phyloP scores from a whole-genome alignment of 2,888 invertebrate species.

The Trichacis sp. region DNA sequence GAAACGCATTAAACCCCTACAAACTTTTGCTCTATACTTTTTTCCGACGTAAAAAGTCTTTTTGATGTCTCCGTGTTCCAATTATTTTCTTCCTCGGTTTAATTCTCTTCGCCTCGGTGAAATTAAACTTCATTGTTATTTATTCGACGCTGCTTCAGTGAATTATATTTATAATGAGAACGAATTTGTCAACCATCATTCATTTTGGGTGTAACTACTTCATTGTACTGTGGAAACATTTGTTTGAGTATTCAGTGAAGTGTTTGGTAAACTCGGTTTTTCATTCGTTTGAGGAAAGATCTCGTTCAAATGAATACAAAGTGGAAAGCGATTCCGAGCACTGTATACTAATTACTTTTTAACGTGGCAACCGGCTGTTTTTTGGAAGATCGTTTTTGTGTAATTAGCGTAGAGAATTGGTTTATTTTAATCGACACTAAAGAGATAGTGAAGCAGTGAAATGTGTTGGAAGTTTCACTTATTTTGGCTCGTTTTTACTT shows the following conservation, averaged over 20 bases:
- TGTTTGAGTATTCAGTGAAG: background rate
- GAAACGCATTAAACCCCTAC: background rate
- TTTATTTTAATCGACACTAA: too few species aligned
- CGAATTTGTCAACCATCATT: background rate
- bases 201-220: background rate
- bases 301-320: background rate
- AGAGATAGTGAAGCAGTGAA: too few species aligned
- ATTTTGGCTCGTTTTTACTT: too few species aligned
- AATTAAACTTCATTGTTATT: background rate
- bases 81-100: background rate
- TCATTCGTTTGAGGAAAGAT: background rate
- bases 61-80: constrained; percentile 1
- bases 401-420: too few species aligned
- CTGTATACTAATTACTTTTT: background rate
- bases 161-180: background rate
- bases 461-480: too few species aligned
- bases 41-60: background rate
- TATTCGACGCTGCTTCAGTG: background rate
- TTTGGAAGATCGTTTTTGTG: too few species aligned
- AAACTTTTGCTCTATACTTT: background rate
- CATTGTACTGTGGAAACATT: background rate
- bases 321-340: background rate
- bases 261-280: background rate
- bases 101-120: background rate
- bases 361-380: background rate